Conservation (phyloP, 2,113 vertebrate species). For the Oceanites oceanicus region DNA sequence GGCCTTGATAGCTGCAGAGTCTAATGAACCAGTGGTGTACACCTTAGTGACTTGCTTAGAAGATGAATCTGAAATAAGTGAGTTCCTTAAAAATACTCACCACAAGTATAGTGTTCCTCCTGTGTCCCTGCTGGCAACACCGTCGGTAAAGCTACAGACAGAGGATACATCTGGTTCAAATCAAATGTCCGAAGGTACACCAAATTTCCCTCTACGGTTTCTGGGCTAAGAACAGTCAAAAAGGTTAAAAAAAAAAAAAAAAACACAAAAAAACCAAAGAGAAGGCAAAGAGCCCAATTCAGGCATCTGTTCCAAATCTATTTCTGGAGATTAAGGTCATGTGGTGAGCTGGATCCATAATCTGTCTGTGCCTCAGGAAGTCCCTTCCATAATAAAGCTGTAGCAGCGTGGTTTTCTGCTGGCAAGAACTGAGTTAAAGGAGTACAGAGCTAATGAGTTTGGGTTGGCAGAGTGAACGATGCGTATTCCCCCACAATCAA, state of each 20-base stretch:
- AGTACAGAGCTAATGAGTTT: not conserved
- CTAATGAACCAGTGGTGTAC: conserved; percentile 86
- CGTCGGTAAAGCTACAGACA: conserved; percentile 47
- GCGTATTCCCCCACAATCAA: not conserved
- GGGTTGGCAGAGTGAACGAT: not conserved
- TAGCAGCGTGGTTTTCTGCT: not conserved
- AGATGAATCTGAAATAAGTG: conserved; percentile 81
- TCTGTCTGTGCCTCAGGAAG: not conserved
- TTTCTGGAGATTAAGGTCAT: not conserved
- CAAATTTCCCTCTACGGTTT: not conserved
- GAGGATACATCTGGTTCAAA: not conserved
- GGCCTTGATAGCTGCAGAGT: conserved; percentile 81
- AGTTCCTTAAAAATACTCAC: conserved; percentile 78
- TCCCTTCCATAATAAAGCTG: not conserved
- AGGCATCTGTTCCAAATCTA: not conserved
- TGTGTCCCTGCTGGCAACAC: conserved; percentile 51
- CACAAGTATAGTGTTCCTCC: conserved; percentile 89
- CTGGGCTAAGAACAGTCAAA: not conserved
- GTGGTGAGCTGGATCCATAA: not conserved
- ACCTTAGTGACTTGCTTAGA: conserved; percentile 87
- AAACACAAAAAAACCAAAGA: too few species aligned
- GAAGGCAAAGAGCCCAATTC: not conserved
- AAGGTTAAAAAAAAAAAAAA: not conserved
- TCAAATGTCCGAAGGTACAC: conserved; percentile 62
- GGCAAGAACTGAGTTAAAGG: not conserved